A percentile compares a stretch with the other conserved stretches of the same genome.
Conservation (phyloP, 2,113 vertebrate genomes). For the Vombatus ursinus region DNA sequence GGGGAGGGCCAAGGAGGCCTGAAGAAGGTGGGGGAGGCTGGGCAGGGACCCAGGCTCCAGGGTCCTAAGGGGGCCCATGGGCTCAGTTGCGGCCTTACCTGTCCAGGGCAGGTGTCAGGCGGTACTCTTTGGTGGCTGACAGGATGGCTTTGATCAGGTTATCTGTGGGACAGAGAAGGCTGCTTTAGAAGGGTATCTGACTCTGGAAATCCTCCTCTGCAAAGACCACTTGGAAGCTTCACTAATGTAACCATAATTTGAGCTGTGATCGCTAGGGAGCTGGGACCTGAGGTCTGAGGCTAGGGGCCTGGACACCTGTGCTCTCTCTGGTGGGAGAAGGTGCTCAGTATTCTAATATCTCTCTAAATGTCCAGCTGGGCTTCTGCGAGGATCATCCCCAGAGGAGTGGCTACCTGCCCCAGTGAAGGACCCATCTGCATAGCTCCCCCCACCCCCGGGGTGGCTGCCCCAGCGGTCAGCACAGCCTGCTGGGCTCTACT, state of each 20-base stretch:
- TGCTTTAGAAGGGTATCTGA: slow-evolving; percentile 57
- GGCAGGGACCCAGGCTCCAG: background rate
- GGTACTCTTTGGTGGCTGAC: slow-evolving; percentile 91
- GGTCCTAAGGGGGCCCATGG: background rate
- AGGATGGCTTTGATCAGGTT: slow-evolving; percentile 95
- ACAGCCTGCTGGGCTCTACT: background rate
- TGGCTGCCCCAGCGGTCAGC: too few species aligned
- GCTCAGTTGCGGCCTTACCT: slow-evolving; percentile 83
- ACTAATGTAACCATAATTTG: background rate
- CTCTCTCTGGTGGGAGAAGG: background rate
- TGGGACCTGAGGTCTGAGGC: background rate
- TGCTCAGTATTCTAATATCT: background rate
- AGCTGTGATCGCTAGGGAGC: background rate
- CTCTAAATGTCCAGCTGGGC: background rate
- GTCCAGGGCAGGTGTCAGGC: slow-evolving; percentile 91
- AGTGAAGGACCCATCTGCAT: too few species aligned
- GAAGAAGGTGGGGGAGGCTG: background rate
- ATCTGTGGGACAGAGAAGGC: slow-evolving; percentile 85
- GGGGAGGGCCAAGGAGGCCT: background rate
- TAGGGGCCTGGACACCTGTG: too few species aligned
- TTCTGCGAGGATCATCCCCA: background rate
- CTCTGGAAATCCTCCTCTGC: background rate
- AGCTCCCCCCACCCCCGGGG: background rate
- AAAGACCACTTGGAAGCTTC: background rate
- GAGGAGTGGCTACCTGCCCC: background rate